Evolutionary conservation across 2,113 vertebrate genomes (phyloP), one percentile per base, ranked within the genome.

Genomic region (Ginglymostoma cirratum): DNA sequence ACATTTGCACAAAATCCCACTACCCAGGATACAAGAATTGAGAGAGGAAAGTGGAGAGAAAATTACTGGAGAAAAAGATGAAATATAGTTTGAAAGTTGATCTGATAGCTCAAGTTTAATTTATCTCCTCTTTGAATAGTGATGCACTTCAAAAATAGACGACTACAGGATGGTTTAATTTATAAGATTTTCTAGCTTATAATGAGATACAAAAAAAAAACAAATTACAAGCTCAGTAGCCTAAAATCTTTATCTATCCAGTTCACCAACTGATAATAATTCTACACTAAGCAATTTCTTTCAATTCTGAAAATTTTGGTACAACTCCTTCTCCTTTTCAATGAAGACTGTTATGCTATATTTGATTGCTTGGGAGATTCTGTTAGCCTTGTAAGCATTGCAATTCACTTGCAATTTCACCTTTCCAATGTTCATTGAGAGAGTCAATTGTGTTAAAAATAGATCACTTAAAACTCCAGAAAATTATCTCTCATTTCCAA

Each of bases 371-470:
- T 23, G 65, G 89, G 61, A 93, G 61, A 93, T 93, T 38, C 34
- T 38, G 61, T 66, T 93, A 38, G 89, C 89, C 65, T 66, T 66
- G 55, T 17, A 21, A 92, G 89, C 55, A 92, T 38, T 93, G 30
- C n/a, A 67, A 61, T 67, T 93, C 89, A 92, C 38, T 92, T 92
- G 21, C 61, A 66, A 92, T 92, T 92, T n/a, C 89, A 93, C n/a
- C 89, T 67, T 93, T n/a, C 34, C n/a, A 38, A 93, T 21, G 89
- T 66, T 93, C 67, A 66, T 66, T 93, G 89, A 93, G 61, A 38
- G 27, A 61, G 61, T 93, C 34, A 93, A 38, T 93, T 66, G 65
- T 42, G 61, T 66, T 38, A 67, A 93, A 93, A 93, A 5, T 61
- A 67, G 89, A 93, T 65, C 0, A 92, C 65, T 92, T 92, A 92